Evolutionary conservation across 2,113 vertebrate genomes (phyloP).

Genomic region (Bos taurus): DNA sequence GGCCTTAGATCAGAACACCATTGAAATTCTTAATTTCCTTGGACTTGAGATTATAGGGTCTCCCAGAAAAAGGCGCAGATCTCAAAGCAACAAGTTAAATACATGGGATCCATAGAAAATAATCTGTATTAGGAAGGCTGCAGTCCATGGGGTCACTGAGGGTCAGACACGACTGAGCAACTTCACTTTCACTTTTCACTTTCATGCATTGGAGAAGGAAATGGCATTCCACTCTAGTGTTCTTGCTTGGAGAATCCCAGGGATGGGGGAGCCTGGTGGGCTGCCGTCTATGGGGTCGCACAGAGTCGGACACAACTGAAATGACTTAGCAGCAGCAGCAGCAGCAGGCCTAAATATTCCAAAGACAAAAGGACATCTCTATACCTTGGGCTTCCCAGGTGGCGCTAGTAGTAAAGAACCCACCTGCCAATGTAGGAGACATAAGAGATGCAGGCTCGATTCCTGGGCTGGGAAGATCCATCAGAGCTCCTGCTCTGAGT

Average conservation of each 20-base stretch:
- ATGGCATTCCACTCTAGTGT: no score
- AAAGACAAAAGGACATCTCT: background rate
- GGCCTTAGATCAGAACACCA: background rate
- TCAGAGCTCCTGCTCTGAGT: background rate
- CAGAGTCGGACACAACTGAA: no score
- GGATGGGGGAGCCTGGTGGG: no score
- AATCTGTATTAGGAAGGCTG: no score
- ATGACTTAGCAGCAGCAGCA: no score
- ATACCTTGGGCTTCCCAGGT: background rate
- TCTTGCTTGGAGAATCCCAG: no score
- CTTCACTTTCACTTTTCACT: no score
- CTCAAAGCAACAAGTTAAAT: background rate
- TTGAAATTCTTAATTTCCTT: background rate
- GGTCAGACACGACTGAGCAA: no score
- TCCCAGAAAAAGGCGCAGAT: background rate
- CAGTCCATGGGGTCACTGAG: no score
- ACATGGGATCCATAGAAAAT: no score
- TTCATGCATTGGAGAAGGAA: no score
- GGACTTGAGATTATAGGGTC: background rate
- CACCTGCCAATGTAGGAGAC: background rate
- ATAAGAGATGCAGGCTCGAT: background rate
- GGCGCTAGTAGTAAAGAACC: background rate
- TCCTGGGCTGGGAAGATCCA: background rate
- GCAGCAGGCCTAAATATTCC: background rate
- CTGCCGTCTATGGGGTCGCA: no score